Evolutionary conservation across 1,140 invertebrate genomes (phyloP), one percentile per base, ranked within the genome.

Genomic region (Musca vetustissima): DNA sequence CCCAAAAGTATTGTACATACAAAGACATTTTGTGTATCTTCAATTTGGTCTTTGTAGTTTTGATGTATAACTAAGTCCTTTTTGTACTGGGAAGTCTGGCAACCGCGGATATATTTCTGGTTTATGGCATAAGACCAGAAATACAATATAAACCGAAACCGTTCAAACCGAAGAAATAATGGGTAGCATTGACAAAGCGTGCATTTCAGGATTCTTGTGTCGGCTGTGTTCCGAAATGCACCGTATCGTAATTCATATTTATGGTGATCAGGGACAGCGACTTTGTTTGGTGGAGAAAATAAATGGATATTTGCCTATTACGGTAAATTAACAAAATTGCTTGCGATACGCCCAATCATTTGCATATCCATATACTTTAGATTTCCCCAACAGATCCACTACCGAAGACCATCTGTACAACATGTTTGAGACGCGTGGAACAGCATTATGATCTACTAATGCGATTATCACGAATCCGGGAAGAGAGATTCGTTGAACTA

Each of bases 191-290:
- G 90, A 91, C 75, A 89, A 87, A 84, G 90, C 88, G 68, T 86
- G 91, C 73, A 87, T 92, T 72, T 91, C 90, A 28, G 90, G 91
- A 72, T 92, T 91, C 83, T 89, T 92, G 77, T 92, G 91, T 83
- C 87, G 91, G 80, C 86, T 92, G 36, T 92, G 91, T 83, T 91
- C 90, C 55, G 90, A 91, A 86, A 91, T 92, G 89, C 91, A 91
- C 80, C 86, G 88, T 24, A 89, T 89, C 75, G 91, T 92, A 64
- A 87, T 92, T 72, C 90, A 91, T 79, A 91, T 92, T 77, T 91
- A 91, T 81, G 89, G 90, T 7, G 89, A 91, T 76, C 89, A 91
- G 84, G 90, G 90, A 50, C 86, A 88, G 74, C 87, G 88, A 73
- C 84, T 91, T 78, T 87, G 87, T 75, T 85, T 92, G 66, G 89